Evolutionary conservation across 92 coral and sea anemone genomes (phyloP), one percentile per base, ranked within the genome.

Genomic region (Palythoa grandiflora): DNA sequence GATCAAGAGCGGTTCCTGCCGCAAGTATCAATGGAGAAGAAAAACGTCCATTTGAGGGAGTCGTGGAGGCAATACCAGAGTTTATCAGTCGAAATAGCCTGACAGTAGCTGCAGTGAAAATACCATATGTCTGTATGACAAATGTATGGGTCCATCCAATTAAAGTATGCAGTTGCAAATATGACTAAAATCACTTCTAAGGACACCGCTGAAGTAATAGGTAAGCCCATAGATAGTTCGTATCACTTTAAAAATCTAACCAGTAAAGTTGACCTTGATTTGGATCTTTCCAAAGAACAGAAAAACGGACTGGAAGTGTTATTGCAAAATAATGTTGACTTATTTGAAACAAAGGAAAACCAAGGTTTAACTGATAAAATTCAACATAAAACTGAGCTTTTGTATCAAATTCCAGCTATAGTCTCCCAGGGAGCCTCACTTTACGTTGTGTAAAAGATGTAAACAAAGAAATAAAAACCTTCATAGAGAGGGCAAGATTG

Each of bases 101-200:
- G 37, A 89, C 89, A 61, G 89, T 84, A 1, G 92, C 92, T 50
- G 92, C 7, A 87, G 61, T 75, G 88, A 2, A 88, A 89, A 83
- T 37, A 4, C 15, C 68, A 65, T 5, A 59, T 89, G 88, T 74
- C 66, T 83, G 88, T 83, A 88, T 89, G 8, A 89, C 91, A 47
- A 89, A 89, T 70, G 84, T 89, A 0, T 89, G 91, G 91, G 88
- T 83, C 54, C 91, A 57, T 48, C 88, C 91, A 35, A 52, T 89
- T 74, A 89, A 89, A 60, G 91, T 89, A 17, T 89, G 88, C 88
- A 73, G 88, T 39, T 89, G 91, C 28, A 0, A 28, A 28, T 28
- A 28, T 28, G 28, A 0, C 28, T 28, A 28, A 28, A 28, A 28
- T 28, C 0, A 28, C 28, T 28, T 28, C 28, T 28, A 0, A 28